phyloP scores from a whole-genome alignment of 2,113 vertebrate genomes.

The Corynorhinus townsendii region DNA sequence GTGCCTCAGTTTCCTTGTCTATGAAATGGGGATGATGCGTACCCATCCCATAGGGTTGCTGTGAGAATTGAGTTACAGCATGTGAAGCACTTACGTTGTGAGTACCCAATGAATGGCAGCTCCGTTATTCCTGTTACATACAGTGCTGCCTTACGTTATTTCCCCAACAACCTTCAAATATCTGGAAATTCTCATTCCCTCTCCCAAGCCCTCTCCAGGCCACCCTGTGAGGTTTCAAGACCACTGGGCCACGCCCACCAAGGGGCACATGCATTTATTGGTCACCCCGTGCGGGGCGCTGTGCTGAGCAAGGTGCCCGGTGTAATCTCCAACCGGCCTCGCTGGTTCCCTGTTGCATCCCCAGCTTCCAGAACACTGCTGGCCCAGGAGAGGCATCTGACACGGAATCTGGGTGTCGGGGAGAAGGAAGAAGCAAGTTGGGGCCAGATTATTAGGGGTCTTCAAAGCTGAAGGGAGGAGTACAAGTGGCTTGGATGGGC shows the following conservation, averaged over 20 bases:
- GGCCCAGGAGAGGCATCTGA: background rate
- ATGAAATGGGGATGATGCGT: background rate
- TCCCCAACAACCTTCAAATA: background rate
- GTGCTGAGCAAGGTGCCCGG: accelerated
- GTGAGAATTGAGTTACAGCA: background rate
- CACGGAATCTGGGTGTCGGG: background rate
- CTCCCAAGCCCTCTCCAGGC: background rate
- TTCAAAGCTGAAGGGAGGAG: background rate
- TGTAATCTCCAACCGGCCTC: background rate
- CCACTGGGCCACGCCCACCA: too few relatives aligned
- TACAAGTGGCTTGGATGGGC: background rate
- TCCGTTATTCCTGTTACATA: background rate
- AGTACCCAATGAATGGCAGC: background rate
- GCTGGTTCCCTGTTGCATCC: background rate
- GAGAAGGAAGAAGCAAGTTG: background rate
- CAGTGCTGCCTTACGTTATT: background rate
- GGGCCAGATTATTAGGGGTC: background rate
- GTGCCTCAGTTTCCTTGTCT: background rate
- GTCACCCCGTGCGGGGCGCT: accelerated
- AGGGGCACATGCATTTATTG: background rate
- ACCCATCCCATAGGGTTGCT: background rate
- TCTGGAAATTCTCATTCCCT: background rate
- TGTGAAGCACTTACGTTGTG: accelerated
- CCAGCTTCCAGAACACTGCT: background rate
- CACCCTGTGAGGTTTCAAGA: background rate